These are phyloP conservation scores for Chaetodon trifascialis DNA, from an alignment of 2,113 vertebrate species.

Conservation along the genomic window DNA sequence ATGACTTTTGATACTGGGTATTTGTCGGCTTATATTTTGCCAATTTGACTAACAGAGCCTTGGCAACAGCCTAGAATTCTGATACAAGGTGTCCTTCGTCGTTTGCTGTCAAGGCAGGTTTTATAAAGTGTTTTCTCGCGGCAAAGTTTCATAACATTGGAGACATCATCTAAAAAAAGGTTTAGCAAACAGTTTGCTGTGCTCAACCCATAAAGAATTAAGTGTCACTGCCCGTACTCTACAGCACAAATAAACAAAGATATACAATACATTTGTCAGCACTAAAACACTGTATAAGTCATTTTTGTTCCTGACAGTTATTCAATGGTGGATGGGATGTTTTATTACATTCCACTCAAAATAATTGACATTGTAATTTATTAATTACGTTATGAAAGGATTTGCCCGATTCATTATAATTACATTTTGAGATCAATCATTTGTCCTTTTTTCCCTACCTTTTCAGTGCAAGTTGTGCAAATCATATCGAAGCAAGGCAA, in stretches of 20 bases:
- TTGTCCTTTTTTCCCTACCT: not conserved
- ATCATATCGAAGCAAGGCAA: not conserved
- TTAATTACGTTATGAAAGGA: not conserved
- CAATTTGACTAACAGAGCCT: not conserved
- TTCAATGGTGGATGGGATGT: not conserved
- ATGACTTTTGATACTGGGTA: not conserved
- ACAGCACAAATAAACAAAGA: not conserved
- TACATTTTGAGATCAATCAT: not conserved
- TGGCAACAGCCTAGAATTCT: no score
- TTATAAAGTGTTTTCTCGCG: not conserved
- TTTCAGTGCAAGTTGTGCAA: not conserved
- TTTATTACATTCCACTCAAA: not conserved
- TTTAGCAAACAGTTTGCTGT: no score
- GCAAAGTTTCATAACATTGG: not conserved
- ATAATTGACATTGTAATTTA: not conserved
- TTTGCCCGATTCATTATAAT: conserved; percentile 6
- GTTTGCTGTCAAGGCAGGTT: no score
- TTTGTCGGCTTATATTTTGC: no score
- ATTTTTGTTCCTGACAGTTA: not conserved
- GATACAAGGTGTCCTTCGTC: not conserved
- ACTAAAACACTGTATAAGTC: not conserved
- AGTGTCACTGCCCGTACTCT: no score
- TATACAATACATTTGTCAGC: not conserved
- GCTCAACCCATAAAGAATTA: no score
- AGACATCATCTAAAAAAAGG: not conserved